Conservation (phyloP, 2,888 invertebrate genomes). For the Sylvicola fuscatus region DNA sequence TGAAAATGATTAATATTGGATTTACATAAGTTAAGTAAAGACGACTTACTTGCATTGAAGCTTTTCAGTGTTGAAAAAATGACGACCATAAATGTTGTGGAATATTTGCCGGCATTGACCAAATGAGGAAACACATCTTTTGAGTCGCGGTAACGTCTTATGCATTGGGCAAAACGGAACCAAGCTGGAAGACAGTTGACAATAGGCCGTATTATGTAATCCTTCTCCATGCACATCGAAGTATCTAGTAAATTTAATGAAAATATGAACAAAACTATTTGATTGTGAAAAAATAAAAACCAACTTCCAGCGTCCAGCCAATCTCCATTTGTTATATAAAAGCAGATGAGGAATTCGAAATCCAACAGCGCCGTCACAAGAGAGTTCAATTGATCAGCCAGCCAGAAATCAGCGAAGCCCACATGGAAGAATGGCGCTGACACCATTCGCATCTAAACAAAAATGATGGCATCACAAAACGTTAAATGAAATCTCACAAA, state of each 20-base stretch:
- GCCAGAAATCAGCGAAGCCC: slow-evolving; percentile 95
- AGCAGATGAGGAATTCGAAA: slow-evolving; percentile 84
- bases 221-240: slow-evolving; percentile 46
- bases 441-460: slow-evolving; percentile 53
- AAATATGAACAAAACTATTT: slow-evolving; percentile 4
- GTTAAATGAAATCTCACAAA: slow-evolving; percentile 5
- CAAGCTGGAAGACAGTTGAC: slow-evolving; percentile 90
- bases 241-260: slow-evolving; percentile 22
- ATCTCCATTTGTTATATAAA: slow-evolving; percentile 62
- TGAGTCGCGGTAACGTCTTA: slow-evolving; percentile 87
- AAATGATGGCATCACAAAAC: slow-evolving; percentile 5
- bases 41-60: slow-evolving; percentile 35
- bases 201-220: slow-evolving; percentile 57
- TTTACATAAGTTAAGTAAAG: neutral
- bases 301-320: slow-evolving; percentile 42
- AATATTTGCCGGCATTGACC: slow-evolving; percentile 95
- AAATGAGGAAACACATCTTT: slow-evolving; percentile 88
- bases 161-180: slow-evolving; percentile 94
- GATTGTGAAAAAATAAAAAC: slow-evolving; percentile 7
- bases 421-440: slow-evolving; percentile 88
- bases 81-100: slow-evolving; percentile 90
- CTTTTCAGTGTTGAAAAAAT: slow-evolving; percentile 56
- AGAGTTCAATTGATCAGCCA: slow-evolving; percentile 94
- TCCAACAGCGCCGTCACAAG: slow-evolving; percentile 65
- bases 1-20: neutral